Conservation (phyloP, 2,888 invertebrate genomes). For the Polia nebulosa region DNA sequence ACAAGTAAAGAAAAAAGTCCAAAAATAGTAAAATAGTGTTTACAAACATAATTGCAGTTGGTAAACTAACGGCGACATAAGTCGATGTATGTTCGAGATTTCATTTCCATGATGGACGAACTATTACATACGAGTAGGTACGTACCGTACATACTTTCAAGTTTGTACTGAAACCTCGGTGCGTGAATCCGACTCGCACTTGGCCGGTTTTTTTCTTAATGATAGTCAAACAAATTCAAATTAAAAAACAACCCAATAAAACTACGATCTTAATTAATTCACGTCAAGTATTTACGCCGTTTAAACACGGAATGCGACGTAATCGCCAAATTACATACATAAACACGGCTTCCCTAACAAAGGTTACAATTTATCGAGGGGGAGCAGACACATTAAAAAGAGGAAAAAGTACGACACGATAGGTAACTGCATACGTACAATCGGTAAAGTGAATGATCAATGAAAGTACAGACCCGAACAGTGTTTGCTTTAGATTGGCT, state of each 20-base stretch:
- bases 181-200: too few relatives aligned
- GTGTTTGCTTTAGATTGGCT: slow-evolving; percentile 45
- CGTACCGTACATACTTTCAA: too few relatives aligned
- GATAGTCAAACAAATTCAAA: slow-evolving; percentile 9
- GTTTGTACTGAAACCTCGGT: too few relatives aligned
- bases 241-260: slow-evolving; percentile 38
- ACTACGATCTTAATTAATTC: slow-evolving; percentile 54
- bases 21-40: too few relatives aligned
- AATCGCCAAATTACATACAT: slow-evolving; percentile 80
- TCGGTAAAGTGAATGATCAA: slow-evolving; percentile 72
- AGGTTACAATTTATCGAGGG: slow-evolving; percentile 83
- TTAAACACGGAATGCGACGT: slow-evolving; percentile 53
- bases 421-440: slow-evolving; percentile 60
- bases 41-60: too few relatives aligned
- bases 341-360: slow-evolving; percentile 82
- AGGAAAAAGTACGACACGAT: slow-evolving; percentile 69
- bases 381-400: slow-evolving; percentile 80
- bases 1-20: too few relatives aligned
- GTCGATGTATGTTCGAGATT: too few relatives aligned
- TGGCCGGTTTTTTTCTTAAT: too few relatives aligned
- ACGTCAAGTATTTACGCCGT: slow-evolving; percentile 49
- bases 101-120: too few relatives aligned
- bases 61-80: too few relatives aligned
- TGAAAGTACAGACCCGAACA: slow-evolving; percentile 48
- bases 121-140: too few relatives aligned